phyloP scores from a whole-genome alignment of 2,797 vertebrate genomes.

The Mycteria americana region DNA sequence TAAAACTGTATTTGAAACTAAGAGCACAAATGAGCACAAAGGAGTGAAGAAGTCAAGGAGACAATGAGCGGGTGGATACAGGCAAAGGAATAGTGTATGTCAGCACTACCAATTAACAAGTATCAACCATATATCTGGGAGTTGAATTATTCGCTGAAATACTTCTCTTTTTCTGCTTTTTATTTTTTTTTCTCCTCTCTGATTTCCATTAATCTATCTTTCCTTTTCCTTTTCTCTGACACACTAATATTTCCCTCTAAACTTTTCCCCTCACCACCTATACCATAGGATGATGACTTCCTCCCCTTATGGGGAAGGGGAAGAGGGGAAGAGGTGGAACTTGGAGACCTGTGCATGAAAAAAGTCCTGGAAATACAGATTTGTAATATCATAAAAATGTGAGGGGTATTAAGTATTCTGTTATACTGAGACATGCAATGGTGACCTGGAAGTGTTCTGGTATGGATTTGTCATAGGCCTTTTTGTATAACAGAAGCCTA shows the following conservation, averaged over 20 bases:
- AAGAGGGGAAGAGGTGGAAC: background rate
- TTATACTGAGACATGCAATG: background rate
- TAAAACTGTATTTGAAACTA: background rate
- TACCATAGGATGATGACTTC: background rate
- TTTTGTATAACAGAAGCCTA: background rate
- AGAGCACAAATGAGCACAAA: background rate
- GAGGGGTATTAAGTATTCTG: background rate
- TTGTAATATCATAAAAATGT: background rate
- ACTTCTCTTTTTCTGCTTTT: background rate
- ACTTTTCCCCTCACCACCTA: background rate
- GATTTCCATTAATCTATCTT: background rate
- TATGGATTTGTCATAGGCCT: background rate
- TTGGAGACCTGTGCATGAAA: background rate
- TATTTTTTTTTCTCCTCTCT: background rate
- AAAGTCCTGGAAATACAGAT: background rate
- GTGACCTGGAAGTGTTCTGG: background rate
- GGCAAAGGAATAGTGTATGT: background rate
- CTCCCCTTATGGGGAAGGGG: background rate
- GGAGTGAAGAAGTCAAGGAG: background rate
- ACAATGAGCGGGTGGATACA: background rate
- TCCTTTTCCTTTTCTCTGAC: background rate
- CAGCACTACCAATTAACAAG: background rate
- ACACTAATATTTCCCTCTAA: background rate
- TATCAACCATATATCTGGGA: background rate
- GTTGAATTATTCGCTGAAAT: background rate